phyloP scores from a whole-genome alignment of 2,797 vertebrate species.

The Mormyrus hasselquistii region DNA sequence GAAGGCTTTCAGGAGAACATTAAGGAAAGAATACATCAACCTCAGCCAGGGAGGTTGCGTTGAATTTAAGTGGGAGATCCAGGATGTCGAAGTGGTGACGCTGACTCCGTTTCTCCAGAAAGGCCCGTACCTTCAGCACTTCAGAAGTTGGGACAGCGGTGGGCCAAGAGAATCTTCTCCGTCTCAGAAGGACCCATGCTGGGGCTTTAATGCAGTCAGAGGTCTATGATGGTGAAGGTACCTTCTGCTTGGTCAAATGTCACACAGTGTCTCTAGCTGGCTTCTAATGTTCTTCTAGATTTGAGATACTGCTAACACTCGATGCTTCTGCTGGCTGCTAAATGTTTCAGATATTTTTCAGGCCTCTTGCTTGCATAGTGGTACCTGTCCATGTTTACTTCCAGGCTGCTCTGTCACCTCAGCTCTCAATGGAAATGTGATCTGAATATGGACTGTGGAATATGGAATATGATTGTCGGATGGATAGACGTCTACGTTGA shows the following conservation, averaged over 20 bases:
- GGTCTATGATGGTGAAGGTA: background rate
- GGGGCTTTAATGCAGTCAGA: background rate
- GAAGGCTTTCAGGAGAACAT: background rate
- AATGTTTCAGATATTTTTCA: background rate
- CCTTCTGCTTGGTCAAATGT: background rate
- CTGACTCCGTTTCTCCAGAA: background rate
- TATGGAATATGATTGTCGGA: background rate
- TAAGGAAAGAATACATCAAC: background rate
- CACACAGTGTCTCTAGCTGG: background rate
- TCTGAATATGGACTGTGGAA: background rate
- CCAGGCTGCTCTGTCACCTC: background rate
- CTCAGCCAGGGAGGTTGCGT: background rate
- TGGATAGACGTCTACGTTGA: background rate
- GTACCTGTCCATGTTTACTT: background rate
- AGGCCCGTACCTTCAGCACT: background rate
- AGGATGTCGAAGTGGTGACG: background rate
- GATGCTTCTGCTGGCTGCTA: background rate
- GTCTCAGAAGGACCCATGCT: background rate
- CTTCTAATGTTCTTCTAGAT: background rate
- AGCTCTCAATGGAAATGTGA: background rate
- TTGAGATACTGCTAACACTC: background rate
- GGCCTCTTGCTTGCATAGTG: background rate
- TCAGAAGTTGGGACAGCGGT: background rate
- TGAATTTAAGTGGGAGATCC: background rate
- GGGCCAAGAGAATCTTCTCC: background rate